Base-by-base conservation (phyloP, 2,888 invertebrate species). In the Noctuana brunneofusca region DNA sequence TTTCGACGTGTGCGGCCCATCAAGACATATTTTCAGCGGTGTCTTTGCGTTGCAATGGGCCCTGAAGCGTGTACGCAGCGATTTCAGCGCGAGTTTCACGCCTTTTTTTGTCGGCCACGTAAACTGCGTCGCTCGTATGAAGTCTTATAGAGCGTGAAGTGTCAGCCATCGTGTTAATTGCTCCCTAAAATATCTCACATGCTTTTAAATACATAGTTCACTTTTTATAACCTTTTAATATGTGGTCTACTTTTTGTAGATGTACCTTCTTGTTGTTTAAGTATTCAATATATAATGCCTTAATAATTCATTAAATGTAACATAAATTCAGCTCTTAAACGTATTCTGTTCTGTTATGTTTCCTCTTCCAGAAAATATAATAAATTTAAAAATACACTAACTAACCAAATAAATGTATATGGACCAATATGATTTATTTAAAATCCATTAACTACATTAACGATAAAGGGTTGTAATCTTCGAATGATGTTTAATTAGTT, bases 31-130 rank as follows among this genome's bases (percentile, higher is more conserved):
- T 84, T 86, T 84, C 85, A 88, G 85, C 87, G 86, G 86, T 76
- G 67, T 81, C 84, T 89, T 87, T 84, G 84, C 74, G 65, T 75
- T 65, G 80, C 78, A 87, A 89, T 89, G 87, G 75, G 73, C 74
- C 90, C 87, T 89, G 89, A 89, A 89, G 84, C 81, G 82, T 79
- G 75, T 68, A 72, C 78, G 77, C 75, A 72, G 70, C 84, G 82
- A 87, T 86, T 88, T 87, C 85, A 87, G 87, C 78, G 72, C 66
- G 67, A 74, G 75, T 86, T 89, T 89, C 88, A 89, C 88, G 89
- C 87, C 86, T 87, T 84, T 86, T 87, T 86, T 87, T 71, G 72
- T 69, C 74, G 65, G 49, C 38, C 32, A 16, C 43, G 16, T 43
- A 57, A 49, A 46, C 72, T 71, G 72, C 74, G 71, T 73, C 74